Base-by-base conservation (phyloP, 2,888 invertebrate genomes). In the Diloba caeruleocephala region DNA sequence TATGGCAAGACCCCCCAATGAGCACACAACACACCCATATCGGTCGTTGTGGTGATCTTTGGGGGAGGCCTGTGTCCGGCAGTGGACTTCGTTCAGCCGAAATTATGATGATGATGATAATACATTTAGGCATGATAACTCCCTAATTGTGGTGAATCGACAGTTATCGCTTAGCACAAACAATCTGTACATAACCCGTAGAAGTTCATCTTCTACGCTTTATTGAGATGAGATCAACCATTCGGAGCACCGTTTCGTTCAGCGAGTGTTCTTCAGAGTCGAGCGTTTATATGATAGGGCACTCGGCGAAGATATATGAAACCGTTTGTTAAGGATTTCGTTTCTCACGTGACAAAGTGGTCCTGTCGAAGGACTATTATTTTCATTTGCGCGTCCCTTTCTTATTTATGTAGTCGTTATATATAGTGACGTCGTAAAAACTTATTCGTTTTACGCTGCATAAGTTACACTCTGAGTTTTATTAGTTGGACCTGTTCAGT, bases 261-360 rank as follows among this genome's bases (percentile, higher is more conserved):
- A 50, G 15, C 10, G 15, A 38, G 14, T 34, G 29, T 31, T 38
- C 54, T 32, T 26, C 31, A 43, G n/a, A 33, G n/a, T n/a, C n/a
- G n/a, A n/a, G 21, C 37, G 34, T 41, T 66, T 31, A 37, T 51
- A 43, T 52, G 42, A 43, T 53, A 60, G 42, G 34, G 34, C 42
- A 39, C 28, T 68, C 31, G 7, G 25, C 36, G 26, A 45, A 31
- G 37, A 32, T 23, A n/a, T n/a, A 39, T 38, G 37, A 62, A 55
- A 45, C 45, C 38, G 45, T 55, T 54, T 45, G 56, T 54, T 54
- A 62, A 63, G 31, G 37, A 48, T 46, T 45, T 50, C 42, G 36
- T 37, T 49, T 56, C 69, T 63, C 64, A 39, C 39, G 48, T 63
- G 43, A 64, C 70, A 52, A 63, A 69, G 45, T 61, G 55, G 26